Conservation (phyloP, 1,140 invertebrate genomes). For the Pentalonia nigronervosa region DNA sequence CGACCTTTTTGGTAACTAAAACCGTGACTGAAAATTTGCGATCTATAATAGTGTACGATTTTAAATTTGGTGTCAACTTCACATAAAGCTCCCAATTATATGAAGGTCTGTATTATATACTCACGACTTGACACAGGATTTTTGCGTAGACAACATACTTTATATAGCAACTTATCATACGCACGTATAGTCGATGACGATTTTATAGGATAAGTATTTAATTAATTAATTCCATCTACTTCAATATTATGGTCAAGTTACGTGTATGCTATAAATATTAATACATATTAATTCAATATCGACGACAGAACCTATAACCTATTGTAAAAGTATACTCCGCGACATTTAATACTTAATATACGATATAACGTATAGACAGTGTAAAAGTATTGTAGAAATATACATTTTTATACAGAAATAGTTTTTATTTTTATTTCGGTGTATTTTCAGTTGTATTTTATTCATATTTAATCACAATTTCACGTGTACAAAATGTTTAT, state of each 20-base stretch:
- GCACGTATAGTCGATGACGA: neutral
- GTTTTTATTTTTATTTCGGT: neutral
- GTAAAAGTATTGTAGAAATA: neutral
- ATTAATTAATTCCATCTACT: neutral
- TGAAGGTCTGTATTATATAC: neutral
- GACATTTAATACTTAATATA: neutral
- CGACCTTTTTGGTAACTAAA: too few species aligned
- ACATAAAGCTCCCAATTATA: neutral
- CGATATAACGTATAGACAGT: neutral
- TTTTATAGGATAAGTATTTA: neutral
- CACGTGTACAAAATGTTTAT: neutral
- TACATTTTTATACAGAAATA: neutral
- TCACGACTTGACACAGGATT: neutral
- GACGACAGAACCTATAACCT: neutral
- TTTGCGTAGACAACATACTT: neutral
- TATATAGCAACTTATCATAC: neutral
- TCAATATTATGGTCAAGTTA: too few species aligned
- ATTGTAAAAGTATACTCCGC: neutral
- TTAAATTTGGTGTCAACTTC: neutral
- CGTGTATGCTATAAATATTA: too few species aligned
- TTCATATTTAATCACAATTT: conserved; percentile 22
- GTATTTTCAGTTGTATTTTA: conserved; percentile 2
- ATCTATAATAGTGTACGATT: neutral
- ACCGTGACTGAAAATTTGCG: too few species aligned
- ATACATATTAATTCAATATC: neutral